Percentiles rank a stretch among this genome's conserved stretches.
Evolutionary conservation across 2,888 invertebrate genomes (phyloP).

Genomic region (Nycteola revayana): DNA sequence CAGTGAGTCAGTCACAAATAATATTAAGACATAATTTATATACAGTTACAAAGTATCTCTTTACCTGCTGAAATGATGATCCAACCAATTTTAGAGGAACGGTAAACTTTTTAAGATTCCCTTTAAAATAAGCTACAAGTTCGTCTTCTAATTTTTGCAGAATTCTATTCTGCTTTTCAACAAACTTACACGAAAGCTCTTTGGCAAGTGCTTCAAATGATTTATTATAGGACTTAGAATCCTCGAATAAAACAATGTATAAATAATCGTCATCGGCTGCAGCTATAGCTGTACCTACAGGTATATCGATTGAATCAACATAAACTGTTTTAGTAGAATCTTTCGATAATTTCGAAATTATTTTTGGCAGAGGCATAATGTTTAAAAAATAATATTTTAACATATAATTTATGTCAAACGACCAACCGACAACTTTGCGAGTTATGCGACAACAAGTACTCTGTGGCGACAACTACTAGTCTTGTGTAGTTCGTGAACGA

Average conservation of each 20-base stretch:
- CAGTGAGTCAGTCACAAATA: too few relatives aligned
- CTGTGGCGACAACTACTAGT: too few relatives aligned
- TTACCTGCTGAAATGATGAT: constrained; percentile 70
- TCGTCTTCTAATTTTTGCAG: constrained; percentile 46
- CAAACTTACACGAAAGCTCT: constrained; percentile 43
- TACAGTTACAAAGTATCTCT: too few relatives aligned
- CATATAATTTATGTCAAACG: too few relatives aligned
- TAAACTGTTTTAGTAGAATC: constrained; percentile 20
- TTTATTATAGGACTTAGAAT: constrained; percentile 57
- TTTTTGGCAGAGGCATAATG: constrained; percentile 6
- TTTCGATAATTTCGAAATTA: constrained; percentile 12
- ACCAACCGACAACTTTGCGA: too few relatives aligned
- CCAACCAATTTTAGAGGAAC: constrained; percentile 61
- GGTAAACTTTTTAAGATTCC: constrained; percentile 56
- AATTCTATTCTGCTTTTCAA: constrained; percentile 46
- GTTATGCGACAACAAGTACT: too few relatives aligned
- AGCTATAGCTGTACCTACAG: constrained; percentile 52
- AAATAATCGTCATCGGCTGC: constrained; percentile 59
- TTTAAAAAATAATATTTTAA: too few relatives aligned
- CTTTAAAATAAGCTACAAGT: constrained; percentile 51
- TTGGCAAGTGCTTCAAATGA: constrained; percentile 42
- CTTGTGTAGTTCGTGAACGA: too few relatives aligned
- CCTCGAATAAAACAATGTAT: constrained; percentile 55
- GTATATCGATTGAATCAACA: constrained; percentile 43
- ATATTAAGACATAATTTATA: too few relatives aligned